Evolutionary conservation across 2,797 vertebrate species (phyloP), one percentile per base, ranked within the genome.

Genomic region (Argentina silus): DNA sequence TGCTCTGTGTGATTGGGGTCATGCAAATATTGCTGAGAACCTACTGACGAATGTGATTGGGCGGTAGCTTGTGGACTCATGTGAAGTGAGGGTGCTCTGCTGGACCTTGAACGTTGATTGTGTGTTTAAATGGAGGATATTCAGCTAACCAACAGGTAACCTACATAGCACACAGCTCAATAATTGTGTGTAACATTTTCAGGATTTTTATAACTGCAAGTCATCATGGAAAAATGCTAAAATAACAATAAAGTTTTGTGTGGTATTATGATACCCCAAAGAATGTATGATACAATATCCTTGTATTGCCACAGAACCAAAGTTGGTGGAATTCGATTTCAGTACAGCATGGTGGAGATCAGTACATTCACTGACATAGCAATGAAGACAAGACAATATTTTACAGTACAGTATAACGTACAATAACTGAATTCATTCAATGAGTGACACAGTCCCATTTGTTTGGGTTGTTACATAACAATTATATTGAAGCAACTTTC

Each of bases 11-110:
- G 74, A 86, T 85, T 84, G 73, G 77, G 88, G 90, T 84, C 85
- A 78, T 85, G 85, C 78, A 91, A 92, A 90, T 89, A 93, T 89
- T 78, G 74, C 82, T 78, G 73, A 80, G 75, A 84, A 81, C 83
- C 81, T 64, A 72, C 71, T 65, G 71, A 73, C 77, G 71, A 73
- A 86, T 78, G 72, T 83, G 81, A 88, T 66, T 85, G 85, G 85
- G 85, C 80, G 84, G 73, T 79, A 76, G 78, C 61, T 72, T 87
- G 79, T 79, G 72, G 78, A 81, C 74, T 81, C 73, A 75, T 60
- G 81, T 70, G 83, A 85, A 84, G 19, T 3, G 60, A 76, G 80
- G 79, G 62, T 73, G 78, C 7, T 51, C 27, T 23, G 17, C 78
- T 73, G 86, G 76, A 85, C 84, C 64, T 87, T 87, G 85, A 90